phyloP scores from a whole-genome alignment of 2,113 vertebrate genomes.

The Cebus imitator region DNA sequence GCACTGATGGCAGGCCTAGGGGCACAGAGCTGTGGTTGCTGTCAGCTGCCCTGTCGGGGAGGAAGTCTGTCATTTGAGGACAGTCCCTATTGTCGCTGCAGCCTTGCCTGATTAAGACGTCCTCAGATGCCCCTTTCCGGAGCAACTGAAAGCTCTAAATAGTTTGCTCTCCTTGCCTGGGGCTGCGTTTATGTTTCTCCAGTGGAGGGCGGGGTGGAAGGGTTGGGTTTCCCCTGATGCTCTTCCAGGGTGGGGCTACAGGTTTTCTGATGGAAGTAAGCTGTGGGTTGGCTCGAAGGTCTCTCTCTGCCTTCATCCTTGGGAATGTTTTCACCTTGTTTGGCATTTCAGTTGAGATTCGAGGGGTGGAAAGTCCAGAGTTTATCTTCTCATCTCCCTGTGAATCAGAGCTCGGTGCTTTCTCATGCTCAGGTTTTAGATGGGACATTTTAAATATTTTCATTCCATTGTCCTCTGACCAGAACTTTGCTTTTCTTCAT shows the following conservation, averaged over 20 bases:
- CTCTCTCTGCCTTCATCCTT: neutral
- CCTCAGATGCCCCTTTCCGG: neutral
- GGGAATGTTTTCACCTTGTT: neutral
- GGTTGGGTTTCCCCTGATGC: neutral
- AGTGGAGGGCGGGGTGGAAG: fast-evolving
- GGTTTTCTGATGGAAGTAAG: neutral
- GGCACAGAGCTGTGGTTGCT: neutral
- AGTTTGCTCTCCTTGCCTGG: neutral
- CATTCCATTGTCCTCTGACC: neutral
- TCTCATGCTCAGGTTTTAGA: neutral
- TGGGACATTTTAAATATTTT: too few relatives aligned
- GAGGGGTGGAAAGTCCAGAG: neutral
- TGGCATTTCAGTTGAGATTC: neutral
- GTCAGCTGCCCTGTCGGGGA: neutral
- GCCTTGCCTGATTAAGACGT: neutral
- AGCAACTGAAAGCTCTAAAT: neutral
- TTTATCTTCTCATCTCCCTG: too few relatives aligned
- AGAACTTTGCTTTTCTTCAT: neutral
- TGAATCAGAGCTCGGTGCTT: fast-evolving
- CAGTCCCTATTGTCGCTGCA: neutral
- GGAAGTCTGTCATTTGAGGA: neutral
- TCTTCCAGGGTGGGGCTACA: fast-evolving
- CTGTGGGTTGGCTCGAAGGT: neutral
- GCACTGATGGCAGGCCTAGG: neutral
- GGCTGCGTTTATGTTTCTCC: neutral